Evolutionary conservation across 2,113 vertebrate genomes (phyloP).

Genomic region (Epinephelus moara): DNA sequence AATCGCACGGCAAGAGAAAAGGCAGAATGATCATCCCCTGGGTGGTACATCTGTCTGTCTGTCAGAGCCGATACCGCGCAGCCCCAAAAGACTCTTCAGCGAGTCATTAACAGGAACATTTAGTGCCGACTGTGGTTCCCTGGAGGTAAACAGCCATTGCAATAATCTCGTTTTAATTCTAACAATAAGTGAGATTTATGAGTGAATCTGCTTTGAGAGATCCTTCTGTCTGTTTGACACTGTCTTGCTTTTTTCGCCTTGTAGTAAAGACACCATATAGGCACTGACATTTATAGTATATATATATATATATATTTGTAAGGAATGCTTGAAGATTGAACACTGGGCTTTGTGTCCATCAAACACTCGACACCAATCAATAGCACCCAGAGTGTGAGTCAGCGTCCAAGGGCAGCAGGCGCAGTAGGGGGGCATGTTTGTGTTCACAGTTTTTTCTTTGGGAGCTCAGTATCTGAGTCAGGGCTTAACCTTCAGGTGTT

Average conservation of each 20-base stretch:
- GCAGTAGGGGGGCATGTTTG: conserved; percentile 17
- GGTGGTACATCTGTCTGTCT: conserved; percentile 42
- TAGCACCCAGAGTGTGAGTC: conserved; percentile 35
- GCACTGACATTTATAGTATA: neutral
- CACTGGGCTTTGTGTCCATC: conserved; percentile 27
- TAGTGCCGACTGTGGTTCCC: neutral
- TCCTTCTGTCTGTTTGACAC: neutral
- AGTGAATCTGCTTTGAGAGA: neutral
- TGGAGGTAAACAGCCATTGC: neutral
- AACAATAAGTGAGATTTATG: neutral
- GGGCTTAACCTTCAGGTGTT: conserved; percentile 54
- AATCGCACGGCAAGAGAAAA: conserved; percentile 46
- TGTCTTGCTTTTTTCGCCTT: neutral
- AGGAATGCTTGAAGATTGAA: conserved; percentile 16
- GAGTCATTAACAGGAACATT: conserved; percentile 27
- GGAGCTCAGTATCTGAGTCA: conserved; percentile 24
- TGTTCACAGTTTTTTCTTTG: neutral
- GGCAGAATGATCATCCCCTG: conserved; percentile 25
- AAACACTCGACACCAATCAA: conserved; percentile 42
- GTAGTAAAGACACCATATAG: neutral
- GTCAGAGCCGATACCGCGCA: conserved; percentile 19
- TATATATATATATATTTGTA: neutral
- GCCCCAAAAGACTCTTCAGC: conserved; percentile 13
- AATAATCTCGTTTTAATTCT: conserved; percentile 2
- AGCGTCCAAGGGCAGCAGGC: neutral